These are phyloP conservation scores for Dendrocopos noguchii DNA, from an alignment of 2,113 vertebrate species.

Conservation along the genomic window DNA sequence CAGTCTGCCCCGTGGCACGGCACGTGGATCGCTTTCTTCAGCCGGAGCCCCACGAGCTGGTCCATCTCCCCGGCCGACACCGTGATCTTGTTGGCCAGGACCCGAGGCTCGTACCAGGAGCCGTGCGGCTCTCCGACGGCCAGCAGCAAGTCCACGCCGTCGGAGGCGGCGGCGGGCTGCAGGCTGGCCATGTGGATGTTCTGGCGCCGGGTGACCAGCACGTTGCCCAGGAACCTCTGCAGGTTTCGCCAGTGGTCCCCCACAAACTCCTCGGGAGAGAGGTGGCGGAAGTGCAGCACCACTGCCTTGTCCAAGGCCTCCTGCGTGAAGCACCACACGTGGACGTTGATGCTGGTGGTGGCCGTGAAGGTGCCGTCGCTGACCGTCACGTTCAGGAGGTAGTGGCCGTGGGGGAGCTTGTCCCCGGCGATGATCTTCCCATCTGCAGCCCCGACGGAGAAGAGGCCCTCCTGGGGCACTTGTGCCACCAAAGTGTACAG, in stretches of 20 bases:
- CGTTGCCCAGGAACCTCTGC: slow-evolving; percentile 84
- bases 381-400: slow-evolving; percentile 89
- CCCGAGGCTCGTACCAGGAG: slow-evolving; percentile 60
- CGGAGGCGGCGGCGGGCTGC: slow-evolving; percentile 78
- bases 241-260: slow-evolving; percentile 91
- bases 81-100: slow-evolving; percentile 76
- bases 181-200: slow-evolving; percentile 91
- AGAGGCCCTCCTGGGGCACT: slow-evolving; percentile 56
- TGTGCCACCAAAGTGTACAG: slow-evolving; percentile 80
- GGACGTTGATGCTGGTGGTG: slow-evolving; percentile 78
- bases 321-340: slow-evolving; percentile 84
- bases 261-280: slow-evolving; percentile 90
- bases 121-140: slow-evolving; percentile 65
- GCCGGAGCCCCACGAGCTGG: slow-evolving; percentile 80
- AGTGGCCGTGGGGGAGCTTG: slow-evolving; percentile 83
- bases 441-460: slow-evolving; percentile 82
- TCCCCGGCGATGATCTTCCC: slow-evolving; percentile 87
- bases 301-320: slow-evolving; percentile 81
- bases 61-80: slow-evolving; percentile 80
- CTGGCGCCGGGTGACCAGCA: slow-evolving; percentile 78
- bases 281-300: slow-evolving; percentile 81
- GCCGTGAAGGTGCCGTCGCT: slow-evolving; percentile 87
- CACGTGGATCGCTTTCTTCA: slow-evolving; percentile 80
- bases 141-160: slow-evolving; percentile 85
- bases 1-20: slow-evolving; percentile 84